Conservation (phyloP, 2,797 vertebrate species). For the Pygocentrus nattereri region DNA sequence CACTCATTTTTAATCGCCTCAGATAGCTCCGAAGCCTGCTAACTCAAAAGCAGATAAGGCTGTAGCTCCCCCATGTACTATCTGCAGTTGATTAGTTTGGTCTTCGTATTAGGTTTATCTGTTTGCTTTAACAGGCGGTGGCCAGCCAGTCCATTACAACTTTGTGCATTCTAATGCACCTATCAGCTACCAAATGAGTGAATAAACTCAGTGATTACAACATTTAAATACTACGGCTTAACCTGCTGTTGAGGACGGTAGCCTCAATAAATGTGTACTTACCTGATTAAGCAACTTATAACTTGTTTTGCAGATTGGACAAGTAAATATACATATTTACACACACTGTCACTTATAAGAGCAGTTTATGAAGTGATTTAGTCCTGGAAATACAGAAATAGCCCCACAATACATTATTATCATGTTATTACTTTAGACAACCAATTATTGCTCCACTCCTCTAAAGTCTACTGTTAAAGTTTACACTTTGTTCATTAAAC, state of each 20-base stretch:
- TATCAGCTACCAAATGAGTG: conserved; percentile 13
- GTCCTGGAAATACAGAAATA: too few species aligned
- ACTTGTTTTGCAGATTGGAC: not conserved
- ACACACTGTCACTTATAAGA: not conserved
- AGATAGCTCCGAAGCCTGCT: conserved; percentile 33
- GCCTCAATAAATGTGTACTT: not conserved
- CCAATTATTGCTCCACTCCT: too few species aligned
- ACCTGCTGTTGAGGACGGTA: not conserved
- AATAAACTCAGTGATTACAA: conserved; percentile 28
- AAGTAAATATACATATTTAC: not conserved
- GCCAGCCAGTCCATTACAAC: conserved; percentile 15
- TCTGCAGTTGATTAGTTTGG: conserved; percentile 34
- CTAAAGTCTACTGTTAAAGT: too few species aligned
- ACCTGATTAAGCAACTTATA: not conserved
- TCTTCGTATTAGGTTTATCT: conserved; percentile 25
- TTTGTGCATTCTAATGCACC: conserved; percentile 4
- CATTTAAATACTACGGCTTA: conserved; percentile 1
- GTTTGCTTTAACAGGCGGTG: not conserved
- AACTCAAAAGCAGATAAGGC: conserved; percentile 36
- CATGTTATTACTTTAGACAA: too few species aligned
- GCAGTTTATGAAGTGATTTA: not conserved
- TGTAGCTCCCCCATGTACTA: not conserved
- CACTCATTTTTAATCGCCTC: conserved; percentile 46
- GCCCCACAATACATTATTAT: too few species aligned
- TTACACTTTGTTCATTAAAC: too few species aligned